A percentile compares a stretch with the other conserved stretches of the same genome.
Conservation (phyloP, 2,797 vertebrate species). For the Typhlichthys eigenmanni region DNA sequence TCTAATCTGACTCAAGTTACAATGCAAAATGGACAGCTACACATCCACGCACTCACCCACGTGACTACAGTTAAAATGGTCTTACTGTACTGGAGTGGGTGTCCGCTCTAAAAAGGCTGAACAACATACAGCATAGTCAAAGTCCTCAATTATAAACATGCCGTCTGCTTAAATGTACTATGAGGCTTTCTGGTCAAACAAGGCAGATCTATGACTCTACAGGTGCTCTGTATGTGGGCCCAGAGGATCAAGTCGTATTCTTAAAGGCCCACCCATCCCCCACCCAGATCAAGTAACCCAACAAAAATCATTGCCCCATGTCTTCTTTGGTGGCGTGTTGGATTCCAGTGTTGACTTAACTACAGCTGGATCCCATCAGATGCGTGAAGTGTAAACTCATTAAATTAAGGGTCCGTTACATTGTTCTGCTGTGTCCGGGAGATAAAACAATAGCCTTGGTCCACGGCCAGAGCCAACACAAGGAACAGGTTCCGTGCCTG, state of each 20-base stretch:
- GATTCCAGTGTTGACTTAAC: slow-evolving; percentile 60
- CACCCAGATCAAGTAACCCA: slow-evolving; percentile 59
- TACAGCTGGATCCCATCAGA: slow-evolving; percentile 54
- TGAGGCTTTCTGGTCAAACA: slow-evolving; percentile 2
- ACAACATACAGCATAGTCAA: too few relatives aligned
- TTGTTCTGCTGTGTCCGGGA: slow-evolving; percentile 52
- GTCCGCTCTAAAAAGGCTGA: too few relatives aligned
- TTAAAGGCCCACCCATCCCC: slow-evolving; percentile 40
- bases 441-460: slow-evolving; percentile 61
- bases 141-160: background rate
- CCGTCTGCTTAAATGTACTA: background rate
- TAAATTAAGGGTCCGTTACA: slow-evolving; percentile 56
- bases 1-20: slow-evolving; percentile 16
- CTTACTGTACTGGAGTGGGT: too few relatives aligned
- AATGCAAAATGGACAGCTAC: background rate
- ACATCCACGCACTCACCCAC: slow-evolving; percentile 3
- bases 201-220: slow-evolving; percentile 4
- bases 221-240: slow-evolving; percentile 31
- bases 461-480: slow-evolving; percentile 49
- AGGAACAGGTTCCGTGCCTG: slow-evolving; percentile 39
- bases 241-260: slow-evolving; percentile 48
- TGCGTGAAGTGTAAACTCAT: slow-evolving; percentile 25
- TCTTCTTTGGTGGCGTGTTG: slow-evolving; percentile 67
- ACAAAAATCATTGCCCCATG: slow-evolving; percentile 26
- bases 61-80: background rate